Percentiles rank a stretch among this genome's conserved stretches.
These are phyloP conservation scores for Pelusios castaneus DNA, from an alignment of 2,113 vertebrate genomes.

Conservation along the genomic window DNA sequence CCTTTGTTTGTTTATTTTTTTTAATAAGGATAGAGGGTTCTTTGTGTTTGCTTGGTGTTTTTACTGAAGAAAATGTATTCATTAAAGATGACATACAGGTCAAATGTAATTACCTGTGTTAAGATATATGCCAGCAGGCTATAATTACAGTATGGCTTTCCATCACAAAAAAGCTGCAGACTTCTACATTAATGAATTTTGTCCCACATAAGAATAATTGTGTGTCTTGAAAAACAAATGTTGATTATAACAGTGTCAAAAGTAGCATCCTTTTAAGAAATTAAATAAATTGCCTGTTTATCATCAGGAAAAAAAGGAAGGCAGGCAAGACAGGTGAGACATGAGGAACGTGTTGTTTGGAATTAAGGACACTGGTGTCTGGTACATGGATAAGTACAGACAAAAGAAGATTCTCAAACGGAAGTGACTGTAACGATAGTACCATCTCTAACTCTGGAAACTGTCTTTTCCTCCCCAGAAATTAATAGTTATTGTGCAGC, in stretches of 20 bases:
- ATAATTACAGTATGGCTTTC: neutral
- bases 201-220: constrained; percentile 9
- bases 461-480: neutral
- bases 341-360: constrained; percentile 19
- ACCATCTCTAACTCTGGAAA: neutral
- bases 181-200: neutral
- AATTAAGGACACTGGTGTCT: constrained; percentile 3
- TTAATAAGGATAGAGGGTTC: neutral
- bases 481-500: neutral
- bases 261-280: constrained; percentile 32
- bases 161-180: neutral
- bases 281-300: constrained; percentile 37
- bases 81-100: neutral
- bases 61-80: neutral
- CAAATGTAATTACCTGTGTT: neutral
- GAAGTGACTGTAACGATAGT: neutral
- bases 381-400: neutral
- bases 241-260: constrained; percentile 25
- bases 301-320: constrained; percentile 14
- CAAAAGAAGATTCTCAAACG: neutral
- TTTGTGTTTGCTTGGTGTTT: neutral
- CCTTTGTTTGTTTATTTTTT: neutral
- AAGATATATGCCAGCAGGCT: neutral
- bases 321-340: constrained; percentile 29
- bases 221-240: constrained; percentile 17